Conservation (phyloP, 1,140 invertebrate genomes). For the Drosophila athabasca region DNA sequence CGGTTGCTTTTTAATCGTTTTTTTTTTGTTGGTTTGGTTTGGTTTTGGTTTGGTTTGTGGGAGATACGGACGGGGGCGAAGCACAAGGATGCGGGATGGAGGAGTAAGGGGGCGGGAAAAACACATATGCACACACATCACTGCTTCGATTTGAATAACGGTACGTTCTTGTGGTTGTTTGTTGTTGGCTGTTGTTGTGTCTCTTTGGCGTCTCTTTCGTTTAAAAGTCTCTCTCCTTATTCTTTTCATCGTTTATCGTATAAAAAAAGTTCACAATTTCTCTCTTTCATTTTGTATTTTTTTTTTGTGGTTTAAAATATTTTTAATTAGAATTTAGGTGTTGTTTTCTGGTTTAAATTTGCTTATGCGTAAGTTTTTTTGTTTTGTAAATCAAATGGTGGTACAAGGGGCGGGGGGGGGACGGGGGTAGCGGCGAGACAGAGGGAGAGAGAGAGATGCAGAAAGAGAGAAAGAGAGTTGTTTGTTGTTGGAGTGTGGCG, state of each 20-base stretch:
- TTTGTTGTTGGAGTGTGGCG: slow-evolving; percentile 41
- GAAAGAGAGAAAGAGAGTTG: slow-evolving; percentile 48
- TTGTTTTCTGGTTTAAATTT: slow-evolving; percentile 61
- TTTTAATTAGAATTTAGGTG: slow-evolving; percentile 56
- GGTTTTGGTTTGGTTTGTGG: slow-evolving; percentile 15
- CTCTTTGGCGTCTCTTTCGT: slow-evolving; percentile 64
- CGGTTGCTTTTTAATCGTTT: background rate
- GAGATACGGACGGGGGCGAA: slow-evolving; percentile 14
- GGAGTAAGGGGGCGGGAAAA: slow-evolving; percentile 14
- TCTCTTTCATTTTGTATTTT: slow-evolving; percentile 71
- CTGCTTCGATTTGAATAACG: slow-evolving; percentile 59
- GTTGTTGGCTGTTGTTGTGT: slow-evolving; percentile 51
- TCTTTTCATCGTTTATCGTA: slow-evolving; percentile 17
- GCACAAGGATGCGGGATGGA: slow-evolving; percentile 17
- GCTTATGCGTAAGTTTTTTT: slow-evolving; percentile 62
- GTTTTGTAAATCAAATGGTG: slow-evolving; percentile 51
- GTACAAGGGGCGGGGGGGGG: slow-evolving; percentile 29
- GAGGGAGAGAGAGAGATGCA: slow-evolving; percentile 46
- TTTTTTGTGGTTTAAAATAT: slow-evolving; percentile 63
- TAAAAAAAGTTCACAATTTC: slow-evolving; percentile 77
- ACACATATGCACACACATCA: slow-evolving; percentile 65
- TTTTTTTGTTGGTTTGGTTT: background rate
- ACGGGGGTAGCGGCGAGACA: slow-evolving; percentile 28
- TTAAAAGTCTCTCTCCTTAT: slow-evolving; percentile 23
- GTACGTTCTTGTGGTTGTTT: slow-evolving; percentile 67